Evolutionary conservation across 2,888 invertebrate species (phyloP).

Genomic region (Nephrotoma appendiculata): DNA sequence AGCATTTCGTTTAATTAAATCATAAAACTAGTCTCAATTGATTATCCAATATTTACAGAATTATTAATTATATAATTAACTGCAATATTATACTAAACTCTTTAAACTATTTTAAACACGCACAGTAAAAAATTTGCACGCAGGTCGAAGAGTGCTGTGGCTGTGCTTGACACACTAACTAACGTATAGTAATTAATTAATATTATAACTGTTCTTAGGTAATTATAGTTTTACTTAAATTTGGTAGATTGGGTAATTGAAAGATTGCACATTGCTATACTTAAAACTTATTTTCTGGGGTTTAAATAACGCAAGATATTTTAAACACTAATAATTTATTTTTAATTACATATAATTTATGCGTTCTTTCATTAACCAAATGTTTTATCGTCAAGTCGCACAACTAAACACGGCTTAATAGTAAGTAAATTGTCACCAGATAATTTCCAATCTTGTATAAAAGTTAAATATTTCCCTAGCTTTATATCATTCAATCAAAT

Average conservation of each 20-base stretch:
- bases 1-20: too few species aligned
- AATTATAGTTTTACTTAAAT: neutral
- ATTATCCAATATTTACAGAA: conserved; percentile 20
- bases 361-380: too few species aligned
- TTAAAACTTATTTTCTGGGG: too few species aligned
- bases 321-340: too few species aligned
- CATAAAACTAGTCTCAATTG: too few species aligned
- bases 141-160: neutral
- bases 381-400: too few species aligned
- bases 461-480: neutral
- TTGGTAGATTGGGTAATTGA: neutral
- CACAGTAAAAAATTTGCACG: neutral
- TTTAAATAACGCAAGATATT: too few species aligned
- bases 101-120: neutral
- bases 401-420: too few species aligned
- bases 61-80: conserved; percentile 18
- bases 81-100: neutral
- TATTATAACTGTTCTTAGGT: neutral
- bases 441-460: neutral
- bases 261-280: too few species aligned
- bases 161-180: neutral
- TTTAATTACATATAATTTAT: too few species aligned
- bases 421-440: neutral
- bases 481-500: neutral
- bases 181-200: neutral